These are phyloP conservation scores for Corythaixoides concolor DNA, from an alignment of 2,113 vertebrate genomes.

Conservation along the genomic window DNA sequence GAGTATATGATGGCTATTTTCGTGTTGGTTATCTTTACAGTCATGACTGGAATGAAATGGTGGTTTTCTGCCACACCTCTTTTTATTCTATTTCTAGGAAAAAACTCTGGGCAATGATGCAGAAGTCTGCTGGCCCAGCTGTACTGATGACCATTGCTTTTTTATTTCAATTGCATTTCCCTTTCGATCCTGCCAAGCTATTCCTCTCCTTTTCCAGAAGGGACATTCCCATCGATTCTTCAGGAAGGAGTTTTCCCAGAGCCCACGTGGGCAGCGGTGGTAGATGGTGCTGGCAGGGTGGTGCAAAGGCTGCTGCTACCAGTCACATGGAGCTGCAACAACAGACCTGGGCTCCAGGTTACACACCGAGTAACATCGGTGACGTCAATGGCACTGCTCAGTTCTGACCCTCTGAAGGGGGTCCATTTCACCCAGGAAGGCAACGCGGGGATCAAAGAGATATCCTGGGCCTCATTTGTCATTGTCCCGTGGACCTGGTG, in stretches of 20 bases:
- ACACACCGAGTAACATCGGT: accelerated
- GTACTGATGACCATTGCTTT: background rate
- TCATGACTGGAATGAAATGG: background rate
- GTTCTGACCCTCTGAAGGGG: background rate
- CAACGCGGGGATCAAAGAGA: background rate
- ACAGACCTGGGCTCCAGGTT: background rate
- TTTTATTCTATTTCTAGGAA: background rate
- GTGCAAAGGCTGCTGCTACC: background rate
- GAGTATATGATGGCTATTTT: background rate
- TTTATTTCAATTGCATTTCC: background rate
- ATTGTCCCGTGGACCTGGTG: background rate
- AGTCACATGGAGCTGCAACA: background rate
- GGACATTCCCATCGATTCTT: background rate
- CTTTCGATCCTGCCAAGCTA: background rate
- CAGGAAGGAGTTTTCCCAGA: background rate
- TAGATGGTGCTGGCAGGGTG: background rate
- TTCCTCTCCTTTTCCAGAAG: background rate
- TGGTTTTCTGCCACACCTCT: background rate
- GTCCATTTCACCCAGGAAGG: background rate
- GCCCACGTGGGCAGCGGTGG: background rate
- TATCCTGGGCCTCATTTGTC: background rate
- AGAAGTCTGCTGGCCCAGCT: background rate
- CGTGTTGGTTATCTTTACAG: background rate
- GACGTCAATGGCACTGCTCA: background rate
- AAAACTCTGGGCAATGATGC: background rate